Percentiles rank a stretch among this genome's conserved stretches.
These are phyloP conservation scores for Illadopsis cleaveri DNA, from an alignment of 2,113 vertebrate species.

Conservation along the genomic window DNA sequence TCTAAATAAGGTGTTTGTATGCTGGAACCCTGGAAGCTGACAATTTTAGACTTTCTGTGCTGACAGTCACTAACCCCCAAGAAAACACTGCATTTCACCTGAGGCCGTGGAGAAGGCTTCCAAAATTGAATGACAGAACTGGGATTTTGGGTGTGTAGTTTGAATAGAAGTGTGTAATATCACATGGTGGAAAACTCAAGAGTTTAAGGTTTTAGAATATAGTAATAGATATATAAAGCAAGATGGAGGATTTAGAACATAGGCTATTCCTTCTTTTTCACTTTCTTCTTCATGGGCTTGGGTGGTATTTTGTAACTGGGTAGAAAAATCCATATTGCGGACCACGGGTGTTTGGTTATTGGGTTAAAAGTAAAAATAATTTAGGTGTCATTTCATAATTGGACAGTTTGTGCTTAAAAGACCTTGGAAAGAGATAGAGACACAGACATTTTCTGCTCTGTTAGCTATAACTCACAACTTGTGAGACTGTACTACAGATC, in stretches of 20 bases:
- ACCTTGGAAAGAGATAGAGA: neutral
- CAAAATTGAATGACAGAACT: neutral
- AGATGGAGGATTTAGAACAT: neutral
- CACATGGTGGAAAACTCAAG: neutral
- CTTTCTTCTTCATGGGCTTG: neutral
- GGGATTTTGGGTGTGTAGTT: neutral
- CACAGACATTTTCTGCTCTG: neutral
- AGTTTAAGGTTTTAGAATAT: neutral
- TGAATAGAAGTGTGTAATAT: neutral
- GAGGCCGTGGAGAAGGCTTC: neutral
- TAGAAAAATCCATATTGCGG: neutral
- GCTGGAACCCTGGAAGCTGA: neutral
- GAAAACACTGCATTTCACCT: neutral
- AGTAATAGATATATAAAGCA: neutral
- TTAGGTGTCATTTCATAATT: neutral
- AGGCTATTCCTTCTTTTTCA: neutral
- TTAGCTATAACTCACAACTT: neutral
- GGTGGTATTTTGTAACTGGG: neutral
- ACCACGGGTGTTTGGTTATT: neutral
- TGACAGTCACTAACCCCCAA: neutral
- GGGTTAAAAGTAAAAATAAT: neutral
- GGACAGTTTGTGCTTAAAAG: neutral
- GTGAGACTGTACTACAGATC: neutral
- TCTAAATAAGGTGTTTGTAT: neutral
- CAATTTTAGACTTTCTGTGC: neutral